Percentiles rank a stretch among this genome's conserved stretches.
These are phyloP conservation scores for Morinoia aosen DNA, from an alignment of 2,888 invertebrate species.

Conservation along the genomic window DNA sequence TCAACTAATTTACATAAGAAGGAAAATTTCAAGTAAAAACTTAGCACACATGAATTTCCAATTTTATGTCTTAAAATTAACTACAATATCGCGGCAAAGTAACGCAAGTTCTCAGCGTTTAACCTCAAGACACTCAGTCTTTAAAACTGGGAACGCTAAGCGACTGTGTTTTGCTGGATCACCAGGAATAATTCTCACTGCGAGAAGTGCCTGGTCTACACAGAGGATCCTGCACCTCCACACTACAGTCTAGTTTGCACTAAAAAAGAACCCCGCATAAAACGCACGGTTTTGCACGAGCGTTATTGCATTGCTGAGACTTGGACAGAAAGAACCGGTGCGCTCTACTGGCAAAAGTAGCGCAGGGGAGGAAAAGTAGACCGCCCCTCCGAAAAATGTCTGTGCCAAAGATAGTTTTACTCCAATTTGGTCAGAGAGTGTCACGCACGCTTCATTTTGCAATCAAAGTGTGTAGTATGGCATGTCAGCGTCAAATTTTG, in stretches of 20 bases:
- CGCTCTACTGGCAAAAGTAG: neutral
- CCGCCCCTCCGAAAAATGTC: neutral
- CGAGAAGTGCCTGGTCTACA: neutral
- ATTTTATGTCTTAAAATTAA: neutral
- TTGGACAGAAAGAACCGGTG: neutral
- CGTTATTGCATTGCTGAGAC: slow-evolving; percentile 44
- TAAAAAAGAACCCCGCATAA: neutral
- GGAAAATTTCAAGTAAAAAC: too few relatives aligned
- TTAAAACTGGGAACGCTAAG: neutral
- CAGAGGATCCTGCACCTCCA: neutral
- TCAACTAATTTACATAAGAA: too few relatives aligned
- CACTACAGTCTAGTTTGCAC: neutral
- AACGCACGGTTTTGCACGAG: neutral
- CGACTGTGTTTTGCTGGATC: neutral
- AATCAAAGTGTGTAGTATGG: neutral
- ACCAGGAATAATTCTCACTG: neutral
- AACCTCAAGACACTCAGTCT: neutral
- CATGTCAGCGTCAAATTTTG: neutral
- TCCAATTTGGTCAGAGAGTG: neutral
- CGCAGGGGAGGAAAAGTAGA: neutral
- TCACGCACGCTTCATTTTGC: neutral
- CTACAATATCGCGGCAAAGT: neutral
- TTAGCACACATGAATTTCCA: too few relatives aligned
- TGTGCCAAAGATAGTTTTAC: neutral
- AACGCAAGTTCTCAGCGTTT: neutral